These are phyloP conservation scores for Phortica variegata DNA, from an alignment of 1,140 invertebrate species.

Conservation along the genomic window DNA sequence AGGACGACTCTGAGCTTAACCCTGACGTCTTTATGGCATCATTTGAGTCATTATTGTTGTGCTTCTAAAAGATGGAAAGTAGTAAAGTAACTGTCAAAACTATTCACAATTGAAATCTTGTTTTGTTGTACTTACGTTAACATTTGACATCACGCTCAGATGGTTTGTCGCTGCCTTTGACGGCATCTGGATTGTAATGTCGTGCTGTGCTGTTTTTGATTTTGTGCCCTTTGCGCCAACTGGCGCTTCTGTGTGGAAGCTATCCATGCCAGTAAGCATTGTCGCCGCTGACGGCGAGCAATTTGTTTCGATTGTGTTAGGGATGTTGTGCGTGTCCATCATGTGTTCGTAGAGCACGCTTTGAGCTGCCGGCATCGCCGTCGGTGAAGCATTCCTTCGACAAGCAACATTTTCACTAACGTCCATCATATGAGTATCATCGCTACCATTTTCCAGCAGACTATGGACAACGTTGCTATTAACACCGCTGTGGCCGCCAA, in stretches of 20 bases:
- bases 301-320: background rate
- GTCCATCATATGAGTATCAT: conserved; percentile 19
- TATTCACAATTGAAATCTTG: background rate
- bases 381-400: conserved; percentile 3
- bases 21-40: conserved; percentile 9
- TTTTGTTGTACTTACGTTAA: conserved; percentile 24
- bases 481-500: background rate
- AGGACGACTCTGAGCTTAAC: too few relatives aligned
- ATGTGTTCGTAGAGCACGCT: too few relatives aligned
- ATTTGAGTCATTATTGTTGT: conserved; percentile 21
- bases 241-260: conserved; percentile 9
- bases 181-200: too few relatives aligned
- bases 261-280: conserved; percentile 6
- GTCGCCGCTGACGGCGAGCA: conserved; percentile 4
- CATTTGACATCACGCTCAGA: conserved; percentile 17
- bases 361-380: background rate
- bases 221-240: conserved; percentile 20
- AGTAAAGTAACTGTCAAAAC: background rate
- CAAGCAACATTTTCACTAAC: conserved; percentile 10
- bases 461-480: conserved; percentile 10
- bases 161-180: conserved; percentile 17
- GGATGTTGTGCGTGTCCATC: background rate
- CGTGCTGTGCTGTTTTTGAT: conserved; percentile 19
- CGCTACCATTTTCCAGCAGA: conserved; percentile 23
- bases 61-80: conserved; percentile 18